Base-by-base conservation (phyloP, 2,113 vertebrate genomes). In the Sebastes schlegelii region DNA sequence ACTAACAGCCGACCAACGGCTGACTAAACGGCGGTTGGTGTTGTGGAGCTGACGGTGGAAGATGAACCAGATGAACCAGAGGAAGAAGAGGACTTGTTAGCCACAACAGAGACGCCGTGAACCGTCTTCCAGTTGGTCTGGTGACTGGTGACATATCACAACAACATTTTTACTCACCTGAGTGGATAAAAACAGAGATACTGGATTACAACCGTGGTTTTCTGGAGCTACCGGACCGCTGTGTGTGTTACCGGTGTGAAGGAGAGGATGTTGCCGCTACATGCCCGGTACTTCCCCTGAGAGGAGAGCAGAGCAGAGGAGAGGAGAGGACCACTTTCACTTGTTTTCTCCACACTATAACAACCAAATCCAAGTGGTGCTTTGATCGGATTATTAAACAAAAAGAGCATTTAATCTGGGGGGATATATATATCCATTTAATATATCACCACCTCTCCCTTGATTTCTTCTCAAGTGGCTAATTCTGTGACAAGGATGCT, bases 251-350 rank as follows among this genome's bases (percentile, higher is more conserved):
- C 3, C 34, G 54, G 52, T 68, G 61, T 63, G 75, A 63, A 42
- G 72, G 74, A 61, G 10, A 84, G 79, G 89, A 91, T 89, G 87
- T 64, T 80, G 78, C 76, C 62, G 67, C 82, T 82, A 17, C 77
- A 67, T 70, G 62, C 40, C 67, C 68, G 73, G 42, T 72, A 86
- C 89, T 86, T 81, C 80, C 85, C 85, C 85, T 67, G 85, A 88
- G 87, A 91, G 71, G 58, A 76, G 76, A 69, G 67, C 8, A 76
- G 66, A 83, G 63, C 6, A 55, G 65, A 21, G 70, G 77, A 68
- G 52, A 85, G 12, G 52, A 85, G 11, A 26, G 21, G 57, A 73
- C 72, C 90, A 86, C 90, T 90, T 86, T 84, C 84, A 79, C 88
- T 86, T 87, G 61, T 78, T 86, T 86, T 66, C 82, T 63, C 77